A percentile compares a stretch with the other conserved stretches of the same genome.
Evolutionary conservation across 2,113 vertebrate genomes (phyloP).

Genomic region (Miniopterus natalensis): DNA sequence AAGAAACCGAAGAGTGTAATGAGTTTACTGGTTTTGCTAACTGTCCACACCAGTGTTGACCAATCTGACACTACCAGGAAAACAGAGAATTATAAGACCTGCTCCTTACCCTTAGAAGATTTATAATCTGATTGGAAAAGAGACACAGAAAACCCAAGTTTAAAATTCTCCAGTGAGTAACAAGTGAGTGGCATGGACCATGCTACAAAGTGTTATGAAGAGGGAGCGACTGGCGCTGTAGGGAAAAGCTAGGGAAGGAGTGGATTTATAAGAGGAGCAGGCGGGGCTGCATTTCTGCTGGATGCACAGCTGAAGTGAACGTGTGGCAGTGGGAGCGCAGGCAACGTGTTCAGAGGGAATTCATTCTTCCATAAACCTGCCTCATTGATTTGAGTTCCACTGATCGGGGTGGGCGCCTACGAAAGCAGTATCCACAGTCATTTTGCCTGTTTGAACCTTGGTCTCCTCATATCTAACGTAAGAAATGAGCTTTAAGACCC

Average conservation of each 20-base stretch:
- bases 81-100: neutral
- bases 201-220: neutral
- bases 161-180: neutral
- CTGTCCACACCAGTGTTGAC: constrained; percentile 20
- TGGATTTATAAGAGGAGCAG: neutral
- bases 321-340: neutral
- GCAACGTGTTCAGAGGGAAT: neutral
- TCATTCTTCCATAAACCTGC: neutral
- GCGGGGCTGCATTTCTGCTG: neutral
- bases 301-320: neutral
- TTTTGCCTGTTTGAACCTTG: neutral
- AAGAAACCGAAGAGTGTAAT: constrained; percentile 14
- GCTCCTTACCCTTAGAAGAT: neutral
- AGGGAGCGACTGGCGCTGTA: neutral
- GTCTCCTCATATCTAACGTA: neutral
- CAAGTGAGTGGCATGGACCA: neutral
- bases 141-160: constrained; percentile 24
- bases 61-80: neutral
- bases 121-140: neutral
- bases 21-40: constrained; percentile 61
- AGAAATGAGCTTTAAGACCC: neutral
- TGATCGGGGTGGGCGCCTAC: too few species aligned
- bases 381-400: neutral
- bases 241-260: neutral
- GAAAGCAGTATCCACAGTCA: neutral